These are phyloP conservation scores for Crocallis elinguaria DNA, from an alignment of 2,888 invertebrate species.

Conservation along the genomic window DNA sequence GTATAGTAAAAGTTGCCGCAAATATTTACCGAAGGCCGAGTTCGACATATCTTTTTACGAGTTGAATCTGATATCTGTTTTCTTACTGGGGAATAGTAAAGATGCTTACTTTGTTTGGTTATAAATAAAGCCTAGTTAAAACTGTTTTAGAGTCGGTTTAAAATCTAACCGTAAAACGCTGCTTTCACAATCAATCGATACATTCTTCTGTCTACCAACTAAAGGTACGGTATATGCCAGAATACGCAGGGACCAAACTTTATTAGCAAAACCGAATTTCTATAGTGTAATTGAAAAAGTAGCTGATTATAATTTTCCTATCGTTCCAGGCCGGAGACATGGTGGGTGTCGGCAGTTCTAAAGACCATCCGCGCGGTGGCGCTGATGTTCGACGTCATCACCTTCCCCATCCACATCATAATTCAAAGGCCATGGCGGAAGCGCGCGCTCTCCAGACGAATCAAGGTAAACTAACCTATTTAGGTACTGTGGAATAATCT, in stretches of 20 bases:
- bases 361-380: constrained; percentile 91
- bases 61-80: constrained; percentile 1
- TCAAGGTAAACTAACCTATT: constrained; percentile 86
- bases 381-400: constrained; percentile 95
- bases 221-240: too few species aligned
- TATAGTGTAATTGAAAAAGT: background rate
- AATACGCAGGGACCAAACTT: too few species aligned
- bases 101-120: too few species aligned
- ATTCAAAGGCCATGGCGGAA: constrained; percentile 95
- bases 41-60: background rate
- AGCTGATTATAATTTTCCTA: background rate
- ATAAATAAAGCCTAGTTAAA: too few species aligned
- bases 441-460: constrained; percentile 89
- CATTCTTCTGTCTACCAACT: too few species aligned
- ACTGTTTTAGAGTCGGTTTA: too few species aligned
- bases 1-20: constrained; percentile 8
- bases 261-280: too few species aligned
- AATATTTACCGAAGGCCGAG: constrained; percentile 2
- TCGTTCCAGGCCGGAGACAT: constrained; percentile 84
- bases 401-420: constrained; percentile 95
- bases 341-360: constrained; percentile 89
- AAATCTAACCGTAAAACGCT: too few species aligned
- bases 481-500: too few species aligned
- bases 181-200: too few species aligned
- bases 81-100: background rate